Conservation (phyloP, 2,113 vertebrate genomes). For the Sinocyclocheilus rhinocerous region DNA sequence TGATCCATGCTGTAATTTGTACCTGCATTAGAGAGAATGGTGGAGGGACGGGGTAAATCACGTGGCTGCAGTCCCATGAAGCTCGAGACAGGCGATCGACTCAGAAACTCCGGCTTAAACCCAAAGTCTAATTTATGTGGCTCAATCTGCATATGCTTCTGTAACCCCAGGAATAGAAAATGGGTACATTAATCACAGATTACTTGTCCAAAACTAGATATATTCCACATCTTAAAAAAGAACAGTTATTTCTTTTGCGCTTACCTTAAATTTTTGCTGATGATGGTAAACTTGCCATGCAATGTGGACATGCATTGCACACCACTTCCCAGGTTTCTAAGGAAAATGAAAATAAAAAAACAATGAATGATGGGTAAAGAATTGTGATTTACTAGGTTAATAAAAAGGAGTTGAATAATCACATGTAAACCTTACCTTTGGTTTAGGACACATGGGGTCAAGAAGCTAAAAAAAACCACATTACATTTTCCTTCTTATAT, state of each 20-base stretch:
- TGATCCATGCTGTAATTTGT: slow-evolving; percentile 59
- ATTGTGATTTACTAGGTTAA: neutral
- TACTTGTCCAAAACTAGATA: neutral
- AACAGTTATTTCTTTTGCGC: slow-evolving; percentile 42
- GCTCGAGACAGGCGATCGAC: slow-evolving; percentile 78
- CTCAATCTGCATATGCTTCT: slow-evolving; percentile 88
- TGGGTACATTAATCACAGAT: neutral
- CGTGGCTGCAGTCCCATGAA: slow-evolving; percentile 80
- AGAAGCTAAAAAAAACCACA: slow-evolving; percentile 42
- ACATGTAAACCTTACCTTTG: slow-evolving; percentile 48
- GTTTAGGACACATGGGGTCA: slow-evolving; percentile 51
- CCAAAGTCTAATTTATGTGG: slow-evolving; percentile 81
- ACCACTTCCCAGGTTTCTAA: slow-evolving; percentile 87
- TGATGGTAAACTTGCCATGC: slow-evolving; percentile 94
- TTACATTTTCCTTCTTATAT: neutral
- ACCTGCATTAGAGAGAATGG: slow-evolving; percentile 81
- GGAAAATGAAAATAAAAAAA: slow-evolving; percentile 27
- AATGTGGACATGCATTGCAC: slow-evolving; percentile 88
- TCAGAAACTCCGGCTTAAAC: slow-evolving; percentile 80
- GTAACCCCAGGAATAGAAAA: neutral
- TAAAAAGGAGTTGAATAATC: neutral
- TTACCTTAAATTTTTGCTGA: slow-evolving; percentile 88
- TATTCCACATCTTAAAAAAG: neutral
- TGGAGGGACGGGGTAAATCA: slow-evolving; percentile 79
- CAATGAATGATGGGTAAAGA: neutral